Evolutionary conservation across 2,797 vertebrate genomes (phyloP), one percentile per base, ranked within the genome.

Genomic region (Taenioides sp.): DNA sequence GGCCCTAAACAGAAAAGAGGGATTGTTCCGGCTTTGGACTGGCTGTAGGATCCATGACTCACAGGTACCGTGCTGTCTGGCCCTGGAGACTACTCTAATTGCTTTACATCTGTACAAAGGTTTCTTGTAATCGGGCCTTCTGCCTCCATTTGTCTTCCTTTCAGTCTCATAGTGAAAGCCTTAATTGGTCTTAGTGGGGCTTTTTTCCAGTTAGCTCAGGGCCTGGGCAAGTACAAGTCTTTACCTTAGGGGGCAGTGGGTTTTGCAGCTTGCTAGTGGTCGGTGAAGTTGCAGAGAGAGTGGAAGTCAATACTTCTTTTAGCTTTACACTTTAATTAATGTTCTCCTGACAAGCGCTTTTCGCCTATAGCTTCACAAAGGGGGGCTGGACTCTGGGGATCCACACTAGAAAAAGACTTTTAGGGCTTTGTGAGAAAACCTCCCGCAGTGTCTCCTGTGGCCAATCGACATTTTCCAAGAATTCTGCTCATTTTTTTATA

Each of bases 51-150:
- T 95, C 94, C 88, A 94, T 94, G 94, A 94, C 95, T 95, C 92
- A 93, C 92, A 92, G 94, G 94, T 96, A 95, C 94, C 87, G 80
- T 82, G 78, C 92, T 92, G 94, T 94, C 94, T 95, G 93, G 92
- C 96, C 95, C 96, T 87, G 81, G 96, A 96, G 96, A 97, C 95
- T 84, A 72, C 94, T 95, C 96, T 98, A 97, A 98, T 98, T 99
- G 96, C 96, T 97, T 97, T 98, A 97, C 96, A 97, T 96, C 96
- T 95, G 95, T 97, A 98, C 96, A 98, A 98, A 97, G 96, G 96
- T 96, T 97, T 95, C 95, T 96, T 97, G 96, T 98, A 97, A 97
- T 97, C 95, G 93, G 94, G 95, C 96, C 95, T 95, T 97, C 95
- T 96, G 92, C 95, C 95, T 97, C 96, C 95, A 96, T 98, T 98